These are phyloP conservation scores for Euthynnus affinis DNA, from an alignment of 2,797 vertebrate species.

Conservation along the genomic window DNA sequence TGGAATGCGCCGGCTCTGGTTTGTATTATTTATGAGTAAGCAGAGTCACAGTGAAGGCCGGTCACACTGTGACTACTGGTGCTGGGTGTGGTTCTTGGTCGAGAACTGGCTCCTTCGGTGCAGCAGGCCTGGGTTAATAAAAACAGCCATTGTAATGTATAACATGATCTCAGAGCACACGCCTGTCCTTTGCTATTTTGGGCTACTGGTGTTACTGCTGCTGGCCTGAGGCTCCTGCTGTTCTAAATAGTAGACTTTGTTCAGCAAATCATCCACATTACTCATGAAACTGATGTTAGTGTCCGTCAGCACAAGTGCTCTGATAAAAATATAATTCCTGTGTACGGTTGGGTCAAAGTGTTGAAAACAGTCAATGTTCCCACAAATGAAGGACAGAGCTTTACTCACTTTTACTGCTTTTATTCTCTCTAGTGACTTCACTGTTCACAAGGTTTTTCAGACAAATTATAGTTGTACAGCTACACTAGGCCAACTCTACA, in stretches of 20 bases:
- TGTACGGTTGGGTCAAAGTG: not conserved
- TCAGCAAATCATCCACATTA: constrained; percentile 13
- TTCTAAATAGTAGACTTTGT: constrained; percentile 28
- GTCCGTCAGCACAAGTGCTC: not conserved
- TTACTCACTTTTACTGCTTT: too few species aligned
- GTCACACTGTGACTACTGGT: not conserved
- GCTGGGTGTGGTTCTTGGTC: constrained; percentile 22
- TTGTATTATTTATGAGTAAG: not conserved
- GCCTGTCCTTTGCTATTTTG: constrained; percentile 14
- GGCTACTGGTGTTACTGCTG: not conserved
- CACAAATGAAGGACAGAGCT: not conserved
- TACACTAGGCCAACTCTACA: too few species aligned
- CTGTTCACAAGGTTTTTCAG: not conserved
- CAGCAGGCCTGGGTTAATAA: not conserved
- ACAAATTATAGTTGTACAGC: not conserved
- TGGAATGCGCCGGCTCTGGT: not conserved
- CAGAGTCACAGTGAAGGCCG: not conserved
- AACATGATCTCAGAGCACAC: constrained; percentile 14
- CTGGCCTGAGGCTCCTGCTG: constrained; percentile 16
- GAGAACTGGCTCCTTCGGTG: not conserved
- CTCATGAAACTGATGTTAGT: not conserved
- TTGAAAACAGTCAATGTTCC: not conserved
- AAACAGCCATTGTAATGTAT: not conserved
- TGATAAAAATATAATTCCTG: too few species aligned
- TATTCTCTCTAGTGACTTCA: not conserved